phyloP scores from a whole-genome alignment of 2,888 invertebrate genomes.

The Drosophila longiperda region DNA sequence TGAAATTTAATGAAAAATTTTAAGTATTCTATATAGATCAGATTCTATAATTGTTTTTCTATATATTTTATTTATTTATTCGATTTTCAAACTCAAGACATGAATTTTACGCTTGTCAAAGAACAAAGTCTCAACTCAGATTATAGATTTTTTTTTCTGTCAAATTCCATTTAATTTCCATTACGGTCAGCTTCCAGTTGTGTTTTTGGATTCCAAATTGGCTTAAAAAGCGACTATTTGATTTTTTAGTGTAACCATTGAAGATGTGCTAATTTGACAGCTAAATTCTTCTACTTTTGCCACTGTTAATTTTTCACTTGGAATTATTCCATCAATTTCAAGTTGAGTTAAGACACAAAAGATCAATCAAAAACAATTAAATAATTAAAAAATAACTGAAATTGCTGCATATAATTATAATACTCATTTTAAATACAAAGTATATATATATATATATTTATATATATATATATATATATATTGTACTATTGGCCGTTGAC shows the following conservation, averaged over 20 bases:
- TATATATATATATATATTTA: background rate
- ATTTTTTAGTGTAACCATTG: background rate
- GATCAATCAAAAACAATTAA: conserved; percentile 38
- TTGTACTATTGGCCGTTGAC: conserved; percentile 40
- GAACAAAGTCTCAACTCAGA: background rate
- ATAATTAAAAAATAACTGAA: background rate
- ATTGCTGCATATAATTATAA: background rate
- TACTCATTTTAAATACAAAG: background rate
- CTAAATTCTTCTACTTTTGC: conserved; percentile 32
- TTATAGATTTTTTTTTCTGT: background rate
- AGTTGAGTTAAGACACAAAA: conserved; percentile 50
- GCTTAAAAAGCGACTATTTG: conserved; percentile 2
- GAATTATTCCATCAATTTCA: conserved; percentile 75
- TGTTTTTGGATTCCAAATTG: conserved; percentile 20
- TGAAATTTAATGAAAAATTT: background rate
- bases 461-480: background rate
- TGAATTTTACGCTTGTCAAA: background rate
- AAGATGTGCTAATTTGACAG: conserved; percentile 15
- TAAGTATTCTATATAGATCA: background rate
- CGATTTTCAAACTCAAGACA: background rate
- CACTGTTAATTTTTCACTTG: conserved; percentile 30
- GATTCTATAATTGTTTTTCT: background rate
- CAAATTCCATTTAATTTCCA: background rate
- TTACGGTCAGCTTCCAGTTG: background rate
- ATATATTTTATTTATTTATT: background rate